A percentile compares a stretch with the other conserved stretches of the same genome.
Conservation (phyloP, 30 jellyfish, hydroid and myxozoan genomes). For the Euphysa ruthae region DNA sequence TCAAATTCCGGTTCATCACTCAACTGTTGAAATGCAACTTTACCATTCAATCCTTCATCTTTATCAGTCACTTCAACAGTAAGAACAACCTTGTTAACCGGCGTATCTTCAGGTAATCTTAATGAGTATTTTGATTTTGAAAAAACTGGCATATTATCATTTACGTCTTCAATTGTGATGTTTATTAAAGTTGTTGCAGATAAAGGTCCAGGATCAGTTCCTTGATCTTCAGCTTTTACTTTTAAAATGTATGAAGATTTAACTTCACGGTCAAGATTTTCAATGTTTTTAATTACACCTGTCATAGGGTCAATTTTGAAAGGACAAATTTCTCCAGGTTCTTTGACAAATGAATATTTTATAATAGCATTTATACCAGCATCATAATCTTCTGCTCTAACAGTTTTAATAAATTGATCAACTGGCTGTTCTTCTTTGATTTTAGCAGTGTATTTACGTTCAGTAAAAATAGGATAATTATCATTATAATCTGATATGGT, state of each 20-base stretch:
- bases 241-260: slow-evolving; percentile 1
- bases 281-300: slow-evolving; percentile 18
- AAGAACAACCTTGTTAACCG: slow-evolving; percentile 11
- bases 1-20: background rate
- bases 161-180: slow-evolving; percentile 7
- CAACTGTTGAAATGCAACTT: slow-evolving; percentile 10
- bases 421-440: slow-evolving; percentile 7
- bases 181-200: slow-evolving; percentile 4
- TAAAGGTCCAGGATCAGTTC: background rate
- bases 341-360: slow-evolving; percentile 11
- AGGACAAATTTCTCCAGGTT: background rate
- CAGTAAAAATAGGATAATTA: slow-evolving; percentile 12
- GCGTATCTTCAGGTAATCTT: slow-evolving; percentile 23
- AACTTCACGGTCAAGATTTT: slow-evolving; percentile 26
- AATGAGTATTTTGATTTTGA: background rate
- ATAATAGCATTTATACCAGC: slow-evolving; percentile 9
- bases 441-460: background rate
- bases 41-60: slow-evolving; percentile 22
- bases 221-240: slow-evolving; percentile 27
- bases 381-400: slow-evolving; percentile 19
- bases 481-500: slow-evolving; percentile 17
- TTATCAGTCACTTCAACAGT: slow-evolving; percentile 19
- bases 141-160: slow-evolving; percentile 24
- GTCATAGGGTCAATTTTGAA: slow-evolving; percentile 22
- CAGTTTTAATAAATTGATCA: slow-evolving; percentile 12